phyloP scores from a whole-genome alignment of 1,140 invertebrate genomes.

The Papilio xuthus region DNA sequence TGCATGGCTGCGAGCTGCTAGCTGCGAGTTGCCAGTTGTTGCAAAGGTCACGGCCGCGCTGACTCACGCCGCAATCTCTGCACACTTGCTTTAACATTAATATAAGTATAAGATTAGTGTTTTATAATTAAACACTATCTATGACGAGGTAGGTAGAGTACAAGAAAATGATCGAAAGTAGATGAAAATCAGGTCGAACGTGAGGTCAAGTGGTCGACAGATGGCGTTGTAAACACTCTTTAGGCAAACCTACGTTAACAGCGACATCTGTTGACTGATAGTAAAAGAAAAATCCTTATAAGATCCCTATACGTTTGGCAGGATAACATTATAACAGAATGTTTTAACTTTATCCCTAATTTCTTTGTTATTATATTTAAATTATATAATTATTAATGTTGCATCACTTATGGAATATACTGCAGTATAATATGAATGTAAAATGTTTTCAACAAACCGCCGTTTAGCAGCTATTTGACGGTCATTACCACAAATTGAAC shows the following conservation, averaged over 20 bases:
- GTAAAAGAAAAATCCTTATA: not conserved
- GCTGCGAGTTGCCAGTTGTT: not conserved
- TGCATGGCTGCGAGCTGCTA: not conserved
- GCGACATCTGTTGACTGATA: not conserved
- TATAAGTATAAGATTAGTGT: not conserved
- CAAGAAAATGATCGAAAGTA: too few species aligned
- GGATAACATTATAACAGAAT: too few species aligned
- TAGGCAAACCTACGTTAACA: not conserved
- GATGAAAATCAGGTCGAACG: too few species aligned
- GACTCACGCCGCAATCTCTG: constrained; percentile 7
- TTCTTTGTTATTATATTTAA: too few species aligned
- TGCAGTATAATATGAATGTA: not conserved
- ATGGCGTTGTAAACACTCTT: not conserved
- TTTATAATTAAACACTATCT: too few species aligned
- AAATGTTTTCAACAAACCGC: not conserved
- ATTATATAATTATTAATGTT: too few species aligned
- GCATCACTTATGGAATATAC: not conserved
- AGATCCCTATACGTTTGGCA: not conserved
- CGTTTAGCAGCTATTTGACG: not conserved
- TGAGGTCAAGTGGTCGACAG: not conserved
- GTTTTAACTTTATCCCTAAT: too few species aligned
- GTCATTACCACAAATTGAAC: constrained; percentile 7
- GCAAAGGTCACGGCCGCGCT: constrained; percentile 9
- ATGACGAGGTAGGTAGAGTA: too few species aligned
- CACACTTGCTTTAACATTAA: not conserved